Base-by-base conservation (phyloP, 2,797 vertebrate species). In the Buphagus erythrorhynchus region DNA sequence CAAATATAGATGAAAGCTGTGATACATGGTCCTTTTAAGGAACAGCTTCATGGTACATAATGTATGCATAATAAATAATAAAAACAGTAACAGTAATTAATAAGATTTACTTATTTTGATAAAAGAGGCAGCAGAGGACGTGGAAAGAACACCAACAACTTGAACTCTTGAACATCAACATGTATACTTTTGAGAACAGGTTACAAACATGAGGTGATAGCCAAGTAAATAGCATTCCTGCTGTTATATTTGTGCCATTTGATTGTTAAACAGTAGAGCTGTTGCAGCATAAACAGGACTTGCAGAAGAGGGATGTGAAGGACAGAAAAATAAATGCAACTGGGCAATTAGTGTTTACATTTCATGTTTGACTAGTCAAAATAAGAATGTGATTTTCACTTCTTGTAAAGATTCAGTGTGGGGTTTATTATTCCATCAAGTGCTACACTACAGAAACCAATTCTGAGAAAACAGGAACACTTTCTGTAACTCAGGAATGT, bases 391-490 rank as follows among this genome's bases (percentile, higher is more conserved):
- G 35, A 83, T 93, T 93, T 88, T 77, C 82, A 89, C 65, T 95
- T 73, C 80, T 67, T 90, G 73, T 1, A 63, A 61, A 89, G 26
- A 94, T 80, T 91, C 8, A n/a, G 10, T 95, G 86, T 93, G 80
- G 79, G 96, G 96, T 98, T 98, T 63, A 97, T 98, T 98, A 98
- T 98, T 95, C 96, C 94, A 91, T 86, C 87, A 96, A 97, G 91
- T 94, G 87, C 98, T 98, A 98, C 91, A 88, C 97, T 98, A 98
- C 63, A 96, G 93, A 95, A 97, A 97, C 66, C 7, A 11, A 95
- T 95, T 73, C 80, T 90, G 77, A 95, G 85, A 88, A 96, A 97
- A 91, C 85, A 95, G 79, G 95, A 98, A 98, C 92, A 82, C 35
- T 88, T 93, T 91, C 85, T 98, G 33, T 87, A 97, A 96, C 62